Conservation (phyloP, 2,888 invertebrate species). For the Agriopis aurantiaria region DNA sequence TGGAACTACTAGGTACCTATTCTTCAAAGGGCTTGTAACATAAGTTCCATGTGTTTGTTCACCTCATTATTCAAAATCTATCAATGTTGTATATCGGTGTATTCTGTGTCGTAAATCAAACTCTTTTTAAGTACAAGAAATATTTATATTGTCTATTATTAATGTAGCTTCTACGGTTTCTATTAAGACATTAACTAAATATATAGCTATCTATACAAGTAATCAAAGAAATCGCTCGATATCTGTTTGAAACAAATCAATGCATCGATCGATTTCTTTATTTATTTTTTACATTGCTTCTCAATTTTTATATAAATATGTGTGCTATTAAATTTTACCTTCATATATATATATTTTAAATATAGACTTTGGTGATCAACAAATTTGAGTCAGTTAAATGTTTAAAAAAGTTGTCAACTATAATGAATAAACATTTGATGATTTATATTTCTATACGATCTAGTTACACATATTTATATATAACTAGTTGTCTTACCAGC, state of each 20-base stretch:
- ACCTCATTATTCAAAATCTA: slow-evolving; percentile 42
- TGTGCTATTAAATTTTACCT: slow-evolving; percentile 5
- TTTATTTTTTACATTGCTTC: slow-evolving; percentile 52
- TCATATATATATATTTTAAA: slow-evolving; percentile 16
- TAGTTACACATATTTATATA: slow-evolving; percentile 45
- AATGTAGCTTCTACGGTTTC: slow-evolving; percentile 33
- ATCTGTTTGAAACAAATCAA: background rate
- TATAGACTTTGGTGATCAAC: background rate
- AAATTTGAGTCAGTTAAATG: too few species aligned
- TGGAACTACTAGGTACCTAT: slow-evolving; percentile 48
- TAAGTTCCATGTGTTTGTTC: slow-evolving; percentile 51
- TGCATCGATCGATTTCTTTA: background rate
- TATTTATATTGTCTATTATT: slow-evolving; percentile 43
- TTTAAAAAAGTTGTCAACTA: too few species aligned
- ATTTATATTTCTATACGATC: background rate
- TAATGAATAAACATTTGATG: too few species aligned
- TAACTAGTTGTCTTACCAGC: slow-evolving; percentile 51
- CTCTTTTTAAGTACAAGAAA: slow-evolving; percentile 43
- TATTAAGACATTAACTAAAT: slow-evolving; percentile 3
- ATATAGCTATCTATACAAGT: slow-evolving; percentile 18
- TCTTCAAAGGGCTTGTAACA: slow-evolving; percentile 50
- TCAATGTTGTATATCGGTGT: slow-evolving; percentile 45
- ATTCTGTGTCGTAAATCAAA: slow-evolving; percentile 28
- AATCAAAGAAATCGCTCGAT: background rate
- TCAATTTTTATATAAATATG: slow-evolving; percentile 51